Percentiles rank a stretch among this genome's conserved stretches.
Evolutionary conservation across 2,888 invertebrate species (phyloP).

Genomic region (Microdon myrmicae): DNA sequence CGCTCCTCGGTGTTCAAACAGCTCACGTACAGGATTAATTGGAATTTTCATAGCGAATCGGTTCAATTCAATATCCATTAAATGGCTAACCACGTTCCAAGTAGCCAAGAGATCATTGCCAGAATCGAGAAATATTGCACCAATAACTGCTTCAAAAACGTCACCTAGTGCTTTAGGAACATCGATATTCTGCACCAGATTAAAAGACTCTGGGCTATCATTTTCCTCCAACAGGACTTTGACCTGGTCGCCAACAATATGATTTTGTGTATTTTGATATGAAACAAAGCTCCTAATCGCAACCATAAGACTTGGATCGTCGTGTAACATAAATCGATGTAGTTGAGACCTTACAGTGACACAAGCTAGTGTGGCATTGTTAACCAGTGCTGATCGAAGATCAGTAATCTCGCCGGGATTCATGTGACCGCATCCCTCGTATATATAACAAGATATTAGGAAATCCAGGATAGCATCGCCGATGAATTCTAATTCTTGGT

Average conservation of each 20-base stretch:
- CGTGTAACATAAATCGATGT: conserved; percentile 76
- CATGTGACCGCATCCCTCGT: conserved; percentile 75
- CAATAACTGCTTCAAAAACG: conserved; percentile 90
- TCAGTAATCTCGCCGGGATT: conserved; percentile 92
- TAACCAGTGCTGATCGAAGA: conserved; percentile 92
- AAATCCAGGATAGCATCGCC: conserved; percentile 94
- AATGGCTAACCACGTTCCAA: conserved; percentile 84
- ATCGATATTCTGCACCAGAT: conserved; percentile 79
- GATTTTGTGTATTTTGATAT: conserved; percentile 61
- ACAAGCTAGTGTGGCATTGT: conserved; percentile 94
- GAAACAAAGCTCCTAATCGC: conserved; percentile 66
- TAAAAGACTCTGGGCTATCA: conserved; percentile 47
- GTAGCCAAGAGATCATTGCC: conserved; percentile 76
- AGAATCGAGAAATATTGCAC: conserved; percentile 90
- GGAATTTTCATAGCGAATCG: conserved; percentile 85
- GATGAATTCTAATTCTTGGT: conserved; percentile 90
- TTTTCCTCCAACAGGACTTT: conserved; percentile 62
- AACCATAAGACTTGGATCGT: conserved; percentile 67
- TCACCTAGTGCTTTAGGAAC: conserved; percentile 92
- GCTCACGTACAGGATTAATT: conserved; percentile 85
- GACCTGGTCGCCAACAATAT: conserved; percentile 62
- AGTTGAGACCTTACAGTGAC: conserved; percentile 86
- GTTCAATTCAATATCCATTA: conserved; percentile 89
- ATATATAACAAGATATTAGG: conserved; percentile 87
- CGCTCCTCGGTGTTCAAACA: conserved; percentile 84